These are phyloP conservation scores for Oncopodura yosiiana DNA, from an alignment of 1,140 invertebrate species.

Conservation along the genomic window DNA sequence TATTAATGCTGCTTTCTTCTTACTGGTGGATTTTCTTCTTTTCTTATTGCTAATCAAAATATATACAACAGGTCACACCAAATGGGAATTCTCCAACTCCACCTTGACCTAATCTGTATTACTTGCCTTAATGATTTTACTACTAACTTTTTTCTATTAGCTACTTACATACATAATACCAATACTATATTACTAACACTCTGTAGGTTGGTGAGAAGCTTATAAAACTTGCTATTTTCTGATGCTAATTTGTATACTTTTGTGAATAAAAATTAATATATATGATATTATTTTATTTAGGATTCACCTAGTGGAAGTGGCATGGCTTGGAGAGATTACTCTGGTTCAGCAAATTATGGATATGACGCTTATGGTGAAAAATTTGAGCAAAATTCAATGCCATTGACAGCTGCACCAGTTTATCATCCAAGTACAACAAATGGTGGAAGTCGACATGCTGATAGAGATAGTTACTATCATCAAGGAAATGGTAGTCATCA, in stretches of 20 bases:
- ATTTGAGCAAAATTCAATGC: constrained; percentile 20
- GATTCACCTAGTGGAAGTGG: constrained; percentile 28
- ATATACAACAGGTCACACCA: neutral
- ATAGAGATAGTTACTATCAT: neutral
- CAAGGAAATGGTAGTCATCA: constrained; percentile 1
- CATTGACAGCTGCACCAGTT: constrained; percentile 15
- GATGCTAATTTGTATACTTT: neutral
- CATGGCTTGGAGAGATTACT: constrained; percentile 34
- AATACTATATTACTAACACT: too few relatives aligned
- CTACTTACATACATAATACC: neutral
- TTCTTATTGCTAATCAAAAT: too few relatives aligned
- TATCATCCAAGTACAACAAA: neutral
- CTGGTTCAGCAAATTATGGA: constrained; percentile 33
- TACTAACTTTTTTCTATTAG: neutral
- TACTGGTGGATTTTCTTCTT: too few relatives aligned
- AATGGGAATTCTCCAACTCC: neutral
- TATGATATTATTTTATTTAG: constrained; percentile 9
- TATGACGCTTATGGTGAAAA: constrained; percentile 35
- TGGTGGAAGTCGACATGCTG: neutral
- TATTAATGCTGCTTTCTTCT: too few relatives aligned
- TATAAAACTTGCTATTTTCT: too few relatives aligned
- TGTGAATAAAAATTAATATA: too few relatives aligned
- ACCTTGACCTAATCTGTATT: neutral
- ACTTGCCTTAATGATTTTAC: neutral
- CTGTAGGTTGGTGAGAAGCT: too few relatives aligned